A percentile compares a stretch with the other conserved stretches of the same genome.
phyloP scores from a whole-genome alignment of 2,113 vertebrate species.

The Climacteris rufus region DNA sequence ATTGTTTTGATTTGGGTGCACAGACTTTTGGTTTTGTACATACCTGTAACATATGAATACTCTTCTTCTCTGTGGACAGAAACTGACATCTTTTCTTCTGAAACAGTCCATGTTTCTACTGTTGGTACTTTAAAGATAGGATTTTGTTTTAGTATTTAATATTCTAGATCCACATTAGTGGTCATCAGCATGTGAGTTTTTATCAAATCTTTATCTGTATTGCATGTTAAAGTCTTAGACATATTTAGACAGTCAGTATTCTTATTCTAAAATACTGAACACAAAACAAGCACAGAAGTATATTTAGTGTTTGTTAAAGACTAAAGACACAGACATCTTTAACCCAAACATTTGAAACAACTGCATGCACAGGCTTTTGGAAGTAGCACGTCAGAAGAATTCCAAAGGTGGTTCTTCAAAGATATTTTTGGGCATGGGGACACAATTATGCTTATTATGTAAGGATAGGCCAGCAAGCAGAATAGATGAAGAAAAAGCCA shows the following conservation, averaged over 20 bases:
- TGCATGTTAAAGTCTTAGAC: background rate
- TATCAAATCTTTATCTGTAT: background rate
- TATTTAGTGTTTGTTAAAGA: background rate
- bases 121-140: conserved; percentile 78
- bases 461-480: background rate
- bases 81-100: conserved; percentile 80
- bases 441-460: background rate
- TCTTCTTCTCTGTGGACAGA: conserved; percentile 77
- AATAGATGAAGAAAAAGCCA: background rate
- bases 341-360: background rate
- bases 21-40: conserved; percentile 31
- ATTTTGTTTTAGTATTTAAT: conserved; percentile 60
- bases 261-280: conserved; percentile 9
- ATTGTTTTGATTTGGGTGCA: background rate
- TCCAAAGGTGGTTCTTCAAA: conserved; percentile 44
- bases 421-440: background rate
- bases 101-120: conserved; percentile 76
- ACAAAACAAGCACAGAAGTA: background rate
- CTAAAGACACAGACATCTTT: background rate
- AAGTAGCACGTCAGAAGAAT: conserved; percentile 20
- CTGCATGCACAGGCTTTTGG: conserved; percentile 12
- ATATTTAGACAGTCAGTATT: conserved; percentile 56
- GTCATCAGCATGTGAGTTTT: conserved; percentile 8
- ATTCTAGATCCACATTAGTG: conserved; percentile 30
- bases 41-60: conserved; percentile 78